phyloP scores from a whole-genome alignment of 2,888 invertebrate species.

The Dasypogon diadema region DNA sequence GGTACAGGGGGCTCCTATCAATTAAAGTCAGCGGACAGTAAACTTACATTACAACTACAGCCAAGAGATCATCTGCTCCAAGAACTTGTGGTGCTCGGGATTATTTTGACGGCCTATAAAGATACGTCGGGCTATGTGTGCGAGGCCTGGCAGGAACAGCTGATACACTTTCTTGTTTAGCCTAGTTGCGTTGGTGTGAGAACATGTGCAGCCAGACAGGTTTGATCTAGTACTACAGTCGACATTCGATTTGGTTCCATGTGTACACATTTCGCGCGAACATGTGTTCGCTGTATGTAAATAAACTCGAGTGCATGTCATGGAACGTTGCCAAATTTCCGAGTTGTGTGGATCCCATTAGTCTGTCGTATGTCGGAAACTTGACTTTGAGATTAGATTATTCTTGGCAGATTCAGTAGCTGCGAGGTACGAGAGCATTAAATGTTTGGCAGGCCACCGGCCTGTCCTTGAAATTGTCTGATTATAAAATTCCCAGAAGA shows the following conservation, averaged over 20 bases:
- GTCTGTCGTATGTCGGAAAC: constrained; percentile 42
- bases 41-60: constrained; percentile 16
- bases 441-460: constrained; percentile 16
- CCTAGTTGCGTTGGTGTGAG: constrained; percentile 6
- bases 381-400: constrained; percentile 41
- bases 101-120: constrained; percentile 5
- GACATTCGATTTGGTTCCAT: background rate
- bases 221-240: constrained; percentile 20
- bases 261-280: background rate
- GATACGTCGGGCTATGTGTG: background rate
- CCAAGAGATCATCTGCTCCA: constrained; percentile 9
- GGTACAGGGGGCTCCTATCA: background rate
- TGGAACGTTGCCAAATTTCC: constrained; percentile 46
- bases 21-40: constrained; percentile 16
- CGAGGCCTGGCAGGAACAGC: background rate
- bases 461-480: constrained; percentile 27
- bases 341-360: constrained; percentile 27
- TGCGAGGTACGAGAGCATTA: background rate
- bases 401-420: constrained; percentile 22
- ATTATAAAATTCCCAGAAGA: constrained; percentile 40
- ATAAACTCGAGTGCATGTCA: constrained; percentile 27
- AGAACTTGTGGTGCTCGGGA: background rate
- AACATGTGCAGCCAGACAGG: background rate
- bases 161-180: background rate
- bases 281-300: background rate